phyloP scores from a whole-genome alignment of 1,140 invertebrate species.

The Drosophila tani region DNA sequence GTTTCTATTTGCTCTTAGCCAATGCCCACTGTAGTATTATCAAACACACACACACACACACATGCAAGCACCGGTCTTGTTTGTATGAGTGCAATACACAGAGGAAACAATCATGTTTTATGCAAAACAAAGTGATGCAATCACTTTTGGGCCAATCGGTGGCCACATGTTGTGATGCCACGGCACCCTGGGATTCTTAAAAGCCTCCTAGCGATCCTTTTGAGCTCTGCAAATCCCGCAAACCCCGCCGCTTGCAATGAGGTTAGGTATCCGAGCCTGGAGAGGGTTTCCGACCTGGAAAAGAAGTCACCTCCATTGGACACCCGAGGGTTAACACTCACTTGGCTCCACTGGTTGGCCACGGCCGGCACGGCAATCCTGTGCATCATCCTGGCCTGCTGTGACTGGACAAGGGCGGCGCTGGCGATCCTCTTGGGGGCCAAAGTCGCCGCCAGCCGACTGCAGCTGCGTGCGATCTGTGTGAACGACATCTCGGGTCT shows the following conservation, averaged over 20 bases:
- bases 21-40: constrained; percentile 20
- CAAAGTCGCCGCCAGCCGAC: constrained; percentile 72
- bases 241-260: constrained; percentile 53
- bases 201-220: neutral
- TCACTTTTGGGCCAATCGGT: constrained; percentile 1
- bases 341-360: constrained; percentile 66
- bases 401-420: constrained; percentile 57
- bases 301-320: neutral
- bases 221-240: neutral
- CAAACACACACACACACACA: constrained; percentile 35
- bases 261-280: constrained; percentile 54
- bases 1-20: neutral
- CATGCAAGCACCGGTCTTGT: constrained; percentile 14
- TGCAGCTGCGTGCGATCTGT: constrained; percentile 80
- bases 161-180: neutral
- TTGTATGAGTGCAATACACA: neutral
- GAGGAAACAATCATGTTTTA: constrained; percentile 51
- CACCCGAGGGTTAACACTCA: constrained; percentile 44
- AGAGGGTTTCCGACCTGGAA: constrained; percentile 1
- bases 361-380: constrained; percentile 68
- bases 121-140: constrained; percentile 63
- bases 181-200: neutral
- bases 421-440: constrained; percentile 61
- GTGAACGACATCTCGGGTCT: constrained; percentile 72
- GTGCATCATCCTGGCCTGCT: constrained; percentile 78